Conservation (phyloP, 2,797 vertebrate genomes). For the Macropus fuliginosus region DNA sequence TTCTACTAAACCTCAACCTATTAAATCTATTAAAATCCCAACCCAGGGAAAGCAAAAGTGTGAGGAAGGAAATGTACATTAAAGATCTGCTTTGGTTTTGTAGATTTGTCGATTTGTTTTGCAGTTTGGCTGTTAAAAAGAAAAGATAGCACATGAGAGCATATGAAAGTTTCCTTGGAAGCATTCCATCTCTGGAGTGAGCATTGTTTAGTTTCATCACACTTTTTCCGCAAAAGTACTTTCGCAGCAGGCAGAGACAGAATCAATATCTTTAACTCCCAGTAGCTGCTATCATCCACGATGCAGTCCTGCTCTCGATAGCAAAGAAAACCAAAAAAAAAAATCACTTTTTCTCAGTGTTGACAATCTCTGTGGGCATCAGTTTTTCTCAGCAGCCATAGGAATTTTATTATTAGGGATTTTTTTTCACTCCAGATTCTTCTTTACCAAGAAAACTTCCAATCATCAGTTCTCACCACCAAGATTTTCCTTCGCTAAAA, state of each 20-base stretch:
- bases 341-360: background rate
- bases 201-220: background rate
- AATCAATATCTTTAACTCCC: slow-evolving; percentile 5
- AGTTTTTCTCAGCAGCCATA: background rate
- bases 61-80: background rate
- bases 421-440: background rate
- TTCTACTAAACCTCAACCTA: background rate
- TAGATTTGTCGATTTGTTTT: background rate
- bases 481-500: background rate
- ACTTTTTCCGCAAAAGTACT: background rate
- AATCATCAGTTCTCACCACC: background rate
- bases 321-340: background rate
- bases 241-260: background rate
- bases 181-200: background rate
- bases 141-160: background rate
- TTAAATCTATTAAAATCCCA: background rate
- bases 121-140: background rate
- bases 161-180: background rate
- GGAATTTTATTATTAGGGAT: background rate
- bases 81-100: background rate
- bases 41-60: background rate
- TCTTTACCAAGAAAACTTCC: background rate
- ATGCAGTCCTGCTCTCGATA: background rate
- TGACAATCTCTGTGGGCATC: background rate
- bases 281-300: background rate